phyloP scores from a whole-genome alignment of 1,140 invertebrate species.

The Drosophila micromelanica region DNA sequence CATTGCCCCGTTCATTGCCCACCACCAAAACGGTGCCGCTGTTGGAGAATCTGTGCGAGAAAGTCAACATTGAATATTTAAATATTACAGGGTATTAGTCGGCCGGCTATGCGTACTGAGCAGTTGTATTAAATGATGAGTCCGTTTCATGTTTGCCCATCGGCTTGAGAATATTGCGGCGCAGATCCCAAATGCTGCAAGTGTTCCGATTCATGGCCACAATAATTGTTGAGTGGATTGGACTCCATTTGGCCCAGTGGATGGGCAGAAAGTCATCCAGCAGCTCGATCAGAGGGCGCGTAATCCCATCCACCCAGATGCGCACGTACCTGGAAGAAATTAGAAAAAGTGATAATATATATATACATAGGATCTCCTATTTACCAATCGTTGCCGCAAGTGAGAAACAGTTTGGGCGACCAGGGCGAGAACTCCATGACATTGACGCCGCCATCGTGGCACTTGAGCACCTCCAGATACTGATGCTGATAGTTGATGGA shows the following conservation, averaged over 20 bases:
- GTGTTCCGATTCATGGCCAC: constrained; percentile 89
- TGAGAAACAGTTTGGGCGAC: constrained; percentile 90
- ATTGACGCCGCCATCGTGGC: constrained; percentile 92
- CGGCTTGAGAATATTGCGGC: constrained; percentile 87
- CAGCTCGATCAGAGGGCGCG: constrained; percentile 88
- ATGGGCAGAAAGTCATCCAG: constrained; percentile 86
- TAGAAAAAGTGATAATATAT: too few species aligned
- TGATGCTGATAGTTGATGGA: constrained; percentile 88
- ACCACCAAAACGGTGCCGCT: constrained; percentile 88
- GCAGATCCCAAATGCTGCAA: constrained; percentile 90
- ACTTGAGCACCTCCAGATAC: constrained; percentile 89
- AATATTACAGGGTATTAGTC: background rate
- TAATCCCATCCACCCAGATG: constrained; percentile 90
- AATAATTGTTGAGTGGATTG: constrained; percentile 92
- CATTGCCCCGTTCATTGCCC: constrained; percentile 87
- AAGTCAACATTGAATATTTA: background rate
- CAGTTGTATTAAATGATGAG: constrained; percentile 77
- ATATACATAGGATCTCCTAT: too few species aligned
- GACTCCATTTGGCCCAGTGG: constrained; percentile 91
- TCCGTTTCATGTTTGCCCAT: constrained; percentile 85
- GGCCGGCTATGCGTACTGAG: constrained; percentile 15
- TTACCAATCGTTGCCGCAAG: constrained; percentile 94
- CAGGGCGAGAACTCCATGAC: constrained; percentile 91
- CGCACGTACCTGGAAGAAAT: constrained; percentile 85
- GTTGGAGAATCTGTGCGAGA: constrained; percentile 86